A percentile compares a stretch with the other conserved stretches of the same genome.
Evolutionary conservation across 2,888 invertebrate species (phyloP).

Genomic region (Mimas tiliae): DNA sequence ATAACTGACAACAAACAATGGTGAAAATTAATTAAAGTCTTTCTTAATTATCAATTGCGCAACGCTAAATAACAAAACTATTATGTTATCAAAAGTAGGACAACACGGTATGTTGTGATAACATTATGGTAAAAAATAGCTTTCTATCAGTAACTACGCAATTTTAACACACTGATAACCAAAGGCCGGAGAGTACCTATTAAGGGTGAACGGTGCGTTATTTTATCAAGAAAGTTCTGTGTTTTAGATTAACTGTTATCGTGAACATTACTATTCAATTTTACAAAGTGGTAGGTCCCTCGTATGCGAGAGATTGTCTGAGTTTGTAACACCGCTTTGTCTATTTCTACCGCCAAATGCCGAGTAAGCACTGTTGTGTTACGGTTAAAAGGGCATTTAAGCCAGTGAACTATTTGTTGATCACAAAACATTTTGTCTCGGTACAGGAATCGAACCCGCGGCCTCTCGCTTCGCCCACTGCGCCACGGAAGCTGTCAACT

Average conservation of each 20-base stretch:
- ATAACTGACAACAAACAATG: slow-evolving; percentile 12
- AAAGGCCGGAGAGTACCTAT: not conserved
- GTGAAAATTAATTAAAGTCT: slow-evolving; percentile 2
- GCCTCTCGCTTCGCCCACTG: no score
- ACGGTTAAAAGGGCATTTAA: no score
- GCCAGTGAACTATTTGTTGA: no score
- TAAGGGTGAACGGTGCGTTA: not conserved
- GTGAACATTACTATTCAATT: no score
- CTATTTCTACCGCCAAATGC: no score
- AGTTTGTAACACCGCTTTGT: no score
- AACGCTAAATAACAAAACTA: not conserved
- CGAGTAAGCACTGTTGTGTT: no score
- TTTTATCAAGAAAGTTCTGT: not conserved
- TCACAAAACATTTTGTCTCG: no score
- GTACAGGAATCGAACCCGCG: no score
- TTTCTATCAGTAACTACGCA: slow-evolving; percentile 15
- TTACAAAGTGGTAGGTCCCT: no score
- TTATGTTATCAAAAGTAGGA: slow-evolving; percentile 16
- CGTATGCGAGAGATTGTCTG: no score
- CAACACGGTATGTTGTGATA: slow-evolving; percentile 11
- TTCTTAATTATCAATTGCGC: slow-evolving; percentile 6
- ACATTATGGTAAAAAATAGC: not conserved
- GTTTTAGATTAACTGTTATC: not conserved
- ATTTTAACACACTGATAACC: not conserved
- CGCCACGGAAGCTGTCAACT: no score